phyloP scores from a whole-genome alignment of 2,888 invertebrate genomes.

The Synanthedon myopaeformis region DNA sequence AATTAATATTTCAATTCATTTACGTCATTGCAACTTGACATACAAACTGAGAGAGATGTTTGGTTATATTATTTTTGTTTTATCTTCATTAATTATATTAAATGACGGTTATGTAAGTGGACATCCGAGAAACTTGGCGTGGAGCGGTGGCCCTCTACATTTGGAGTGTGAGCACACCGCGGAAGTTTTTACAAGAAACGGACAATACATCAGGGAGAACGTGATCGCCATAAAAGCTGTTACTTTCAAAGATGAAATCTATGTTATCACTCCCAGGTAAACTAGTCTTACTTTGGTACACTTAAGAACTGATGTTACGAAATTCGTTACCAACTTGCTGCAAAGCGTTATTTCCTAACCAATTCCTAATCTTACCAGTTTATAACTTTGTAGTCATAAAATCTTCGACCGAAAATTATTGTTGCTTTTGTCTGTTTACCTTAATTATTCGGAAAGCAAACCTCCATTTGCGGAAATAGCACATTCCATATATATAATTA shows the following conservation, averaged over 20 bases:
- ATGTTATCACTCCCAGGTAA: slow-evolving; percentile 71
- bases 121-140: slow-evolving; percentile 41
- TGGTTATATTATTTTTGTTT: neutral
- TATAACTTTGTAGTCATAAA: too few species aligned
- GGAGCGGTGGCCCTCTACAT: slow-evolving; percentile 53
- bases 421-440: too few species aligned
- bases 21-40: neutral
- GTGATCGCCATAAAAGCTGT: slow-evolving; percentile 72
- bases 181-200: slow-evolving; percentile 60
- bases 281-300: too few species aligned
- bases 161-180: slow-evolving; percentile 58
- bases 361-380: too few species aligned
- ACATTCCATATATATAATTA: too few species aligned
- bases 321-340: too few species aligned
- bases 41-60: neutral
- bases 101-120: slow-evolving; percentile 10
- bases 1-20: neutral
- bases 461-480: too few species aligned
- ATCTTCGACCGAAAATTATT: too few species aligned
- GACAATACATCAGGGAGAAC: slow-evolving; percentile 68
- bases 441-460: too few species aligned
- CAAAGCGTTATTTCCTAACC: too few species aligned
- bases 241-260: slow-evolving; percentile 65
- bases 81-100: slow-evolving; percentile 2
- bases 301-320: too few species aligned